Percentiles rank a stretch among this genome's conserved stretches.
Conservation (phyloP, 1,140 invertebrate species). For the Zaprionus davidi region DNA sequence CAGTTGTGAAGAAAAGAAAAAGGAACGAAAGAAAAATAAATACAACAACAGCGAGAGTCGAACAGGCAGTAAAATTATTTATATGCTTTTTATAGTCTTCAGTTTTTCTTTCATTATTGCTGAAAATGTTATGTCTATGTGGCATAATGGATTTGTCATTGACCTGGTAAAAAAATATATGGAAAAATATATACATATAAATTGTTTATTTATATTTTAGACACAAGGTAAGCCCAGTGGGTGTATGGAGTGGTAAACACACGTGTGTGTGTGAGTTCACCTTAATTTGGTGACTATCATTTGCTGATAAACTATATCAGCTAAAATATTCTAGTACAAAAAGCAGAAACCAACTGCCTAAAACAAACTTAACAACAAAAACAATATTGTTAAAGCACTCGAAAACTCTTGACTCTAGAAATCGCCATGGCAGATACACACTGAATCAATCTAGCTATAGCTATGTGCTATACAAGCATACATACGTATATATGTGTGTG, state of each 20-base stretch:
- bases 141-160: constrained; percentile 67
- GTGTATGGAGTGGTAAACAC: not conserved
- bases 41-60: constrained; percentile 22
- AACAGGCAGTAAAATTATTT: constrained; percentile 48
- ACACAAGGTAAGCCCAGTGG: constrained; percentile 39
- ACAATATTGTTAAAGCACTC: constrained; percentile 17
- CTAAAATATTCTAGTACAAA: not conserved
- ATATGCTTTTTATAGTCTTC: constrained; percentile 28
- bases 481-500: constrained; percentile 21
- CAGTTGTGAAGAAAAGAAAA: constrained; percentile 34
- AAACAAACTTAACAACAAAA: constrained; percentile 37
- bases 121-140: constrained; percentile 41
- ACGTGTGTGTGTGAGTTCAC: constrained; percentile 2
- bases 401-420: constrained; percentile 20
- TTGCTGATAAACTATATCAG: constrained; percentile 48
- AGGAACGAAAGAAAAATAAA: constrained; percentile 5
- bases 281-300: constrained; percentile 32
- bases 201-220: constrained; percentile 28
- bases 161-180: constrained; percentile 57
- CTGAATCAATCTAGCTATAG: constrained; percentile 21
- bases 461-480: constrained; percentile 23
- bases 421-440: constrained; percentile 21
- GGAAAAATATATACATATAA: constrained; percentile 6
- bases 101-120: constrained; percentile 6
- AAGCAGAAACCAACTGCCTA: constrained; percentile 14